phyloP scores from a whole-genome alignment of 2,113 vertebrate species.

The Elgaria multicarinata region DNA sequence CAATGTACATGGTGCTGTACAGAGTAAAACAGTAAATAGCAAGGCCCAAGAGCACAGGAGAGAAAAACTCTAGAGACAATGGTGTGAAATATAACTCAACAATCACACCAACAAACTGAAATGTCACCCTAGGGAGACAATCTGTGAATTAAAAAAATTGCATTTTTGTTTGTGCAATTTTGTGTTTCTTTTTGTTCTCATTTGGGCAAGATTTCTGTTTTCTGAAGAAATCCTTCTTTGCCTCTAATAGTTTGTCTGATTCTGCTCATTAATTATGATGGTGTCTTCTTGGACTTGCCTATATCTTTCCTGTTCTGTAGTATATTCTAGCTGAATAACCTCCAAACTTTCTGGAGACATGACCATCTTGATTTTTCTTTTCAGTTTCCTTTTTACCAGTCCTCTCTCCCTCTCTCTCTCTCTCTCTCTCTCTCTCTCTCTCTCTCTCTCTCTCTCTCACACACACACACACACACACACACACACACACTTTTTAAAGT shows the following conservation, averaged over 20 bases:
- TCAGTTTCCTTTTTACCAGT: background rate
- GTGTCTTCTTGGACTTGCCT: background rate
- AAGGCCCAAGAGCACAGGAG: too few relatives aligned
- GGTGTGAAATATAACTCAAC: background rate
- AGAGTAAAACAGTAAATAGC: too few relatives aligned
- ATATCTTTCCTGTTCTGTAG: background rate
- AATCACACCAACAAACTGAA: slow-evolving; percentile 7
- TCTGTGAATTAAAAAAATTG: background rate
- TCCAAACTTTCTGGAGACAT: background rate
- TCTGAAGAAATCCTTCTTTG: background rate
- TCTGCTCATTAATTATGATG: too few relatives aligned
- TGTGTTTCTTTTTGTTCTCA: background rate
- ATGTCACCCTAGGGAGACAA: background rate
- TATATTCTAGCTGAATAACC: background rate
- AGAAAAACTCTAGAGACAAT: slow-evolving; percentile 34
- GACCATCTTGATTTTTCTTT: background rate
- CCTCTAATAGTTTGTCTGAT: background rate
- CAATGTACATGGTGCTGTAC: too few relatives aligned
- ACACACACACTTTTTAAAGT: too few relatives aligned
- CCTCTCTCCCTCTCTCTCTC: background rate
- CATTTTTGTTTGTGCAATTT: background rate
- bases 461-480: too few relatives aligned
- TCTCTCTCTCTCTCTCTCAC: too few relatives aligned
- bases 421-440: too few relatives aligned
- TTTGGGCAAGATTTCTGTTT: background rate